Conservation (phyloP, 2,888 invertebrate genomes). For the Euproctis similis region DNA sequence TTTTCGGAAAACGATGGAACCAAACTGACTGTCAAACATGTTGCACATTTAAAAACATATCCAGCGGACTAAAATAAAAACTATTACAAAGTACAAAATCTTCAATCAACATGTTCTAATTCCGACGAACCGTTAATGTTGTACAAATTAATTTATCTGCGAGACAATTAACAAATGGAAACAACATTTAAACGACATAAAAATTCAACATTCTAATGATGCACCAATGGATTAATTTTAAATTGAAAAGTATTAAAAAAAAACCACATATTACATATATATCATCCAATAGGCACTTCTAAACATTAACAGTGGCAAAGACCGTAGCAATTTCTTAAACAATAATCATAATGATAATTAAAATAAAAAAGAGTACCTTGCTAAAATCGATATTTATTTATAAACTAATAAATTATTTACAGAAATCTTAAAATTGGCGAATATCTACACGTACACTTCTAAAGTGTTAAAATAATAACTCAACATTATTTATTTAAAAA, state of each 20-base stretch:
- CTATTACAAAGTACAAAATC: too few relatives aligned
- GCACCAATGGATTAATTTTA: constrained; percentile 33
- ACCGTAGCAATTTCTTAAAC: constrained; percentile 38
- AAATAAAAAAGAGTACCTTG: constrained; percentile 47
- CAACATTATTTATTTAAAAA: constrained; percentile 37
- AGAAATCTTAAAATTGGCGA: constrained; percentile 39
- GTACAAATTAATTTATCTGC: constrained; percentile 10
- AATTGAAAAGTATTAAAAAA: constrained; percentile 25
- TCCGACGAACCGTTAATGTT: too few relatives aligned
- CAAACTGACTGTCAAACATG: too few relatives aligned
- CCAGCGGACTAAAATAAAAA: too few relatives aligned
- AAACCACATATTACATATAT: too few relatives aligned
- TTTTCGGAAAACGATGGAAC: too few relatives aligned
- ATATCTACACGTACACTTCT: constrained; percentile 64
- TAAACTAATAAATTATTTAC: constrained; percentile 49
- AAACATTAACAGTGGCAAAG: constrained; percentile 42
- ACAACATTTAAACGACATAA: constrained; percentile 15
- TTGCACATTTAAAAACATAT: too few relatives aligned
- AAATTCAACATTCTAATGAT: constrained; percentile 22
- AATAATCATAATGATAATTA: too few relatives aligned
- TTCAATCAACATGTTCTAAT: too few relatives aligned
- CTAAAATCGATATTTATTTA: too few relatives aligned
- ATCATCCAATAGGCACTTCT: constrained; percentile 47
- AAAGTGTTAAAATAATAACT: constrained; percentile 42
- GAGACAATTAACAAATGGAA: constrained; percentile 16